Percentiles rank a stretch among this genome's conserved stretches.
These are phyloP conservation scores for Perdita meconis DNA, from an alignment of 2,888 invertebrate species.

Conservation along the genomic window DNA sequence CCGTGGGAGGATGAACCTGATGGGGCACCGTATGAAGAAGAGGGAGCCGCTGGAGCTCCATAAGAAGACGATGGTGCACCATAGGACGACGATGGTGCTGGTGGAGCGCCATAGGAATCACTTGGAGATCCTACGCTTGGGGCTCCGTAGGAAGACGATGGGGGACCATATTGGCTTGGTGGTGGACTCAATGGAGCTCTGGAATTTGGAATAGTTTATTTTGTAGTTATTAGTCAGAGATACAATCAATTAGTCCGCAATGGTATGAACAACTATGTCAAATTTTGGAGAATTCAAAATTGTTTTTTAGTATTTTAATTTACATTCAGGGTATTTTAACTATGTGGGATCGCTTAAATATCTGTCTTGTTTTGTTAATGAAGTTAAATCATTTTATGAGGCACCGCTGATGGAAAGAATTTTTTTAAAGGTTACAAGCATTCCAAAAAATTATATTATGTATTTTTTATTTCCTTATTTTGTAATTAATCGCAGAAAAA, in stretches of 20 bases:
- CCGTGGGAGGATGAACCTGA: constrained; percentile 46
- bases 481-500: too few relatives aligned
- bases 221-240: neutral
- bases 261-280: neutral
- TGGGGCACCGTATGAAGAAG: constrained; percentile 49
- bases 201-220: constrained; percentile 7
- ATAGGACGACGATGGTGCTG: constrained; percentile 54
- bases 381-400: too few relatives aligned
- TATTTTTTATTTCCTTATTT: too few relatives aligned
- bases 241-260: too few relatives aligned
- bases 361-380: too few relatives aligned
- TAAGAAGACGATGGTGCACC: constrained; percentile 55
- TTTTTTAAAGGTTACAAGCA: too few relatives aligned
- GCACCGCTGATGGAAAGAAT: too few relatives aligned
- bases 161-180: constrained; percentile 69
- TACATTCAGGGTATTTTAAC: too few relatives aligned
- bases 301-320: too few relatives aligned
- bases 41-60: constrained; percentile 66
- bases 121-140: constrained; percentile 69
- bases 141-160: constrained; percentile 72
- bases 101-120: constrained; percentile 63
- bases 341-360: too few relatives aligned
- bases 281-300: too few relatives aligned
- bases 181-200: constrained; percentile 74
- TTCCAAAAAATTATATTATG: too few relatives aligned